Evolutionary conservation across 2,113 vertebrate genomes (phyloP).

Genomic region (Noctilio leporinus): DNA sequence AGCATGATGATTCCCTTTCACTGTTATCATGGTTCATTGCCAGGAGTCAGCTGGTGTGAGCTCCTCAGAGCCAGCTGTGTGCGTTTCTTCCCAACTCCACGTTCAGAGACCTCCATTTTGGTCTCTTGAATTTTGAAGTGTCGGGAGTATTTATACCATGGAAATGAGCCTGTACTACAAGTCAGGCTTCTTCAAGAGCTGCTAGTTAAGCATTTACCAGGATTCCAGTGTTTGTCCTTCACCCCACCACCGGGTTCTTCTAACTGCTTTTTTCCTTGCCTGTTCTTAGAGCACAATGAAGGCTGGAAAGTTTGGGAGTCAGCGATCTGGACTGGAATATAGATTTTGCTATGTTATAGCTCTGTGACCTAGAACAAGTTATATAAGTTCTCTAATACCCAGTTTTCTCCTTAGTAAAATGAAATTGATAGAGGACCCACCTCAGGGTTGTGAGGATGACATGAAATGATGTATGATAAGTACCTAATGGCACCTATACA

Average conservation of each 20-base stretch:
- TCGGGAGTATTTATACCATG: background rate
- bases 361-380: background rate
- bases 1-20: background rate
- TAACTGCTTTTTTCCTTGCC: background rate
- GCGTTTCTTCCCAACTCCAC: background rate
- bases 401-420: background rate
- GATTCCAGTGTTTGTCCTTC: background rate
- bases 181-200: background rate
- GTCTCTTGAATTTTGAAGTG: background rate
- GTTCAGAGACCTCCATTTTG: background rate
- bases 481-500: background rate
- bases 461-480: background rate
- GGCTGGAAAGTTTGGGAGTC: background rate
- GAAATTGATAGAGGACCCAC: background rate
- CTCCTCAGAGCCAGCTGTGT: background rate
- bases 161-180: background rate
- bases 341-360: background rate
- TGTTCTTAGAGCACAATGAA: background rate
- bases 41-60: background rate
- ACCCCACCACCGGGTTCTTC: background rate
- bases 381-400: background rate
- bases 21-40: background rate
- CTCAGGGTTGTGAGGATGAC: background rate
- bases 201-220: background rate
- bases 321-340: background rate